These are phyloP conservation scores for Argyrosomus japonicus DNA, from an alignment of 2,113 vertebrate genomes.

Conservation along the genomic window DNA sequence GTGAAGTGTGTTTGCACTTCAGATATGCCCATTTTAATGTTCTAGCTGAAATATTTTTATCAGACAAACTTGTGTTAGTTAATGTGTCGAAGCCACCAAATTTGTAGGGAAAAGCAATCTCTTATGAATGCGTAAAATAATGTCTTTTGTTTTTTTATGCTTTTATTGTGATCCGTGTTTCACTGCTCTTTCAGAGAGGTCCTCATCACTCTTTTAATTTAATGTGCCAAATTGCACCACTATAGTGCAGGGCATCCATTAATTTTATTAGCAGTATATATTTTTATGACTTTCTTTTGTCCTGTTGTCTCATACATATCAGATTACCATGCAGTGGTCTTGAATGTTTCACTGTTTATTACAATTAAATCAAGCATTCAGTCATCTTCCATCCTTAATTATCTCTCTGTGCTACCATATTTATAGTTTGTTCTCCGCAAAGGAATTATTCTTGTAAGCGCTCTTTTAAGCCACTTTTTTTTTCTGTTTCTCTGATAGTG, in stretches of 20 bases:
- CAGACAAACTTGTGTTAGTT: background rate
- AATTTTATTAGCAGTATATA: background rate
- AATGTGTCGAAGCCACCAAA: background rate
- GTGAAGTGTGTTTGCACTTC: constrained; percentile 10
- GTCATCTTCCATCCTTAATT: constrained; percentile 5
- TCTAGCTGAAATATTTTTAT: background rate
- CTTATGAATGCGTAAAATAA: background rate
- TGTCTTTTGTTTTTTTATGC: too few relatives aligned
- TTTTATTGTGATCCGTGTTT: background rate
- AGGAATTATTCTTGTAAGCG: background rate
- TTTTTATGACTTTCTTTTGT: background rate
- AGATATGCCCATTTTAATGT: background rate
- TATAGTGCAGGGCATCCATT: background rate
- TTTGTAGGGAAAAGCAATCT: background rate
- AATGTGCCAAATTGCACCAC: background rate
- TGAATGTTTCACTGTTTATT: background rate
- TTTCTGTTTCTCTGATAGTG: background rate
- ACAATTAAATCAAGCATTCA: constrained; percentile 8
- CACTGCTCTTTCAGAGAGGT: background rate
- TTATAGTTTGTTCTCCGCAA: background rate
- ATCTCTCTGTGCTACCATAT: background rate
- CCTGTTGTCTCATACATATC: background rate
- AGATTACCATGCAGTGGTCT: background rate
- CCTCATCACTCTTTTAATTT: background rate
- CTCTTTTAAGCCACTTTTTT: background rate